Base-by-base conservation (phyloP, 2,888 invertebrate genomes). In the Cantharis rustica region DNA sequence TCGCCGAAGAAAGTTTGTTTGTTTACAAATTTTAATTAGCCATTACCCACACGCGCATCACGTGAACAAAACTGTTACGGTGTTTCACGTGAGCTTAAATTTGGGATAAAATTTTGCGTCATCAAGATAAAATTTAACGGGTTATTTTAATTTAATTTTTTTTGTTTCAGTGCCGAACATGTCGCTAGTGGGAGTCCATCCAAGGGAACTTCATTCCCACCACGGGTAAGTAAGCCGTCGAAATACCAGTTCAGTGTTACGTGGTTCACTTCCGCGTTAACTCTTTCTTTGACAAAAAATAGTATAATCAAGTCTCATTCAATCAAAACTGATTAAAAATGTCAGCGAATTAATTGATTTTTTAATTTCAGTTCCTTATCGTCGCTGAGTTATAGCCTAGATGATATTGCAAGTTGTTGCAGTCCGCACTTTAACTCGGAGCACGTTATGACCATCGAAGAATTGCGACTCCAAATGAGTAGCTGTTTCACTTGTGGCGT, bases 401-500 rank as follows among this genome's bases (percentile, higher is more conserved):
- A 88, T 81, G 88, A 88, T 81, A 84, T 87, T 75, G 84, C 84
- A 80, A 83, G 83, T 78, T 83, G 80, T 79, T 82, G 76, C 77
- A 77, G 70, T 80, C 81, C 79, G 69, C 81, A 73, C 79, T 81
- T 84, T 71, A 78, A 84, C 76, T 81, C 84, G 79, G 90, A 90
- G 75, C 91, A 91, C 82, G 90, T 91, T 74, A 87, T 93, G 79
- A 93, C 93, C 78, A 93, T 94, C 83, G 94, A 94, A 86, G 93
- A 93, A 84, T 87, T 94, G 79, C 91, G 93, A 71, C 90, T 91
- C 76, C 93, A 94, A 84, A 90, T 94, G 86, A 92, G 93, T 86
- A 93, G 93, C 80, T 94, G 94, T 86, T 94, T 94, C 86, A 93
- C 93, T 87, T 95, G 95, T 87, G 94, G 95, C 71, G 94, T 95